phyloP scores from a whole-genome alignment of 2,797 vertebrate species.

The Danionella dracula region DNA sequence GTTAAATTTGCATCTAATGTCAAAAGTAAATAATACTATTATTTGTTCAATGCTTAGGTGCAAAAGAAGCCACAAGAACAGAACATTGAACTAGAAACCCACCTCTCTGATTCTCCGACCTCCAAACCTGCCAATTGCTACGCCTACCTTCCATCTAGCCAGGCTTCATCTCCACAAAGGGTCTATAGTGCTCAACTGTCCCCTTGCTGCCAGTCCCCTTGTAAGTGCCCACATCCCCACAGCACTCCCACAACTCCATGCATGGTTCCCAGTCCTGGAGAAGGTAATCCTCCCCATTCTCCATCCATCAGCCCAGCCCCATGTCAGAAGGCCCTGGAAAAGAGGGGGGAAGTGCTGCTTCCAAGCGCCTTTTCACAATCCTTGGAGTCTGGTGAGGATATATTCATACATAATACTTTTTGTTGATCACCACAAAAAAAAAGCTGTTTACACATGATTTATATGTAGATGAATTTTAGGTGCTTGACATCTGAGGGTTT shows the following conservation, averaged over 20 bases:
- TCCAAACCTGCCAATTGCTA: constrained; percentile 84
- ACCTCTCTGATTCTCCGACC: constrained; percentile 74
- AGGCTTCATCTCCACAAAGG: constrained; percentile 65
- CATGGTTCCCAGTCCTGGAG: constrained; percentile 67
- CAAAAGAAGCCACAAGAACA: constrained; percentile 83
- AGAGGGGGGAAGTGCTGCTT: constrained; percentile 72
- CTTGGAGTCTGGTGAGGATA: constrained; percentile 82
- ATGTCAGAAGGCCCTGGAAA: constrained; percentile 73
- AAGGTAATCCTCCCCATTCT: constrained; percentile 75
- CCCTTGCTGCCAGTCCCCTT: constrained; percentile 86
- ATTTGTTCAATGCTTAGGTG: no score
- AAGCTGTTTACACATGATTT: no score
- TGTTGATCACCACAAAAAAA: no score
- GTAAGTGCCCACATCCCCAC: constrained; percentile 73
- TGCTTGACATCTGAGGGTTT: no score
- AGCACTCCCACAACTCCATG: constrained; percentile 83
- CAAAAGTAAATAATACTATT: no score
- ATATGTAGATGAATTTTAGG: no score
- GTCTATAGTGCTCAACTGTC: constrained; percentile 77
- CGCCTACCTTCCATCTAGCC: constrained; percentile 76
- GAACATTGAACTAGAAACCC: constrained; percentile 76
- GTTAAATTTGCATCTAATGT: no score
- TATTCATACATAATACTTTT: no score
- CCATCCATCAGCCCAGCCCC: constrained; percentile 79
- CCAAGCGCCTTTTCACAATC: constrained; percentile 74